A percentile compares a stretch with the other conserved stretches of the same genome.
phyloP scores from a whole-genome alignment of 1,140 invertebrate species.

The Eupristina koningsbergeri region DNA sequence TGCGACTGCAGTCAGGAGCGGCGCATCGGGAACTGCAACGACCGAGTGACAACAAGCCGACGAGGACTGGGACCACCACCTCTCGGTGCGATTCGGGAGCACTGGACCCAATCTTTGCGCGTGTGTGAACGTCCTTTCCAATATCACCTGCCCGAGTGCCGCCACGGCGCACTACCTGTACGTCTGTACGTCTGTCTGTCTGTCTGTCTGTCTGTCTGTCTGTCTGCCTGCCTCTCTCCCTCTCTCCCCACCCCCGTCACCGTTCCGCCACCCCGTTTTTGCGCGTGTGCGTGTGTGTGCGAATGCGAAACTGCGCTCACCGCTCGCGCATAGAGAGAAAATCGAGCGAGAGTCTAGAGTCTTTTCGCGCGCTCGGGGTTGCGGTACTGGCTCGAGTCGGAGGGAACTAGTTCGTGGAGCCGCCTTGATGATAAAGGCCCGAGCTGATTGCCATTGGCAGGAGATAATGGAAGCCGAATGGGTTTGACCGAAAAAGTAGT shows the following conservation, averaged over 20 bases:
- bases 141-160: slow-evolving; percentile 17
- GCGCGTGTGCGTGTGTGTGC: background rate
- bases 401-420: too few species aligned
- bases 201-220: too few species aligned
- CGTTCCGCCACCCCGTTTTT: too few species aligned
- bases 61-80: background rate
- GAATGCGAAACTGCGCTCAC: background rate
- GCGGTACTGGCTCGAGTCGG: too few species aligned
- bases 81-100: background rate
- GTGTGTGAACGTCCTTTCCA: background rate
- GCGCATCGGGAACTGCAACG: background rate
- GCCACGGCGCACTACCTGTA: background rate
- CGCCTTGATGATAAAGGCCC: too few species aligned
- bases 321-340: background rate
- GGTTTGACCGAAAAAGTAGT: too few species aligned
- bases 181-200: too few species aligned
- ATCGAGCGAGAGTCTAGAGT: background rate
- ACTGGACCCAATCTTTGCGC: background rate
- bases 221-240: too few species aligned
- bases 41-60: background rate
- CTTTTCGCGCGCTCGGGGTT: slow-evolving; percentile 25
- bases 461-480: too few species aligned
- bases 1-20: background rate
- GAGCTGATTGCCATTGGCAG: too few species aligned
- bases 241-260: too few species aligned